Evolutionary conservation across 2,888 invertebrate species (phyloP), one percentile per base, ranked within the genome.

Genomic region (Labia minor): DNA sequence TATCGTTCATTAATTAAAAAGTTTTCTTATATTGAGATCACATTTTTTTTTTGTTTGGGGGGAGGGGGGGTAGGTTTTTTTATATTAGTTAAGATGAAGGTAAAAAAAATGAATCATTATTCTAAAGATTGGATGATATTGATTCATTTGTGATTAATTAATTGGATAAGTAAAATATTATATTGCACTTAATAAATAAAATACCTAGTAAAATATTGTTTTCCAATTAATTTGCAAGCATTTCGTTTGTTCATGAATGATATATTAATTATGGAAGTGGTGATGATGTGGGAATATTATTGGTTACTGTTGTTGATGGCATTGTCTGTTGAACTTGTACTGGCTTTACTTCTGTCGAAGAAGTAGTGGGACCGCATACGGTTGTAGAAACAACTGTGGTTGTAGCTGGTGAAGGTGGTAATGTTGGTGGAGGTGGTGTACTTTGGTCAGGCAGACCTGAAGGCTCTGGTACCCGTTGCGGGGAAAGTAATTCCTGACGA

Each of bases 401-500:
- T 2, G 49, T 49, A 14, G 49, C 16, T 49, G 49, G n/a, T 4
- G 49, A 16, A 8, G 49, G 16, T n/a, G 49, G 49, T n/a, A 16
- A 16, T 14, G 16, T n/a, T 49, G 49, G 14, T 4, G 68, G 63
- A 21, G 68, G 64, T 63, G 68, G 68, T 2, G 49, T 11, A 3
- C n/a, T 49, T 20, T 67, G 67, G 2, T 68, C 67, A 8, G 66
- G 66, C 1, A 69, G 70, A 2, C 69, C 69, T n/a, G 65, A 67
- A 16, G 70, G 70, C 19, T 67, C 65, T 20, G 69, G 67, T 14
- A 68, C 67, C 61, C 74, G 68, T 67, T 73, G 74, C 0, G 87
- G 86, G 67, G 85, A 83, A 65, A 86, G 80, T 70, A 87, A 79
- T 76, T 88, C 88, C 76, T 88, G 86, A 68, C 87, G 81, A 72